Base-by-base conservation (phyloP, 2,888 invertebrate species). In the Nudaria mundana region DNA sequence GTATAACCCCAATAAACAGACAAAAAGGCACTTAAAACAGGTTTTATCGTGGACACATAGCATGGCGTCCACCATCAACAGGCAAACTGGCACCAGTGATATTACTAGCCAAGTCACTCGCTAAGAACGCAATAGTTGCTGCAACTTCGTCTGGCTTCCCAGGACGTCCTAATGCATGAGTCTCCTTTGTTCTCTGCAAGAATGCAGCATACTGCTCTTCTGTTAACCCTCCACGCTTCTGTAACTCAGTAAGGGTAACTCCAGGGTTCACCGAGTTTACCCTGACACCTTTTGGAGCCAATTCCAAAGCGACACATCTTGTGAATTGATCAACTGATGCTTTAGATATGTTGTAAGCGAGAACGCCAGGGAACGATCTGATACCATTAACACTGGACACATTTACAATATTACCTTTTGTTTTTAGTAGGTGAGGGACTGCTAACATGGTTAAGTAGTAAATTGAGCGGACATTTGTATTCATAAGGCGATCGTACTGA, bases 241-340 rank as follows among this genome's bases (percentile, higher is more conserved):
- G 98, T 20, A 98, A 76, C 74, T 97, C 94, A 0, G 98, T 98
- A 1, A 95, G 75, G 10, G 95, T 94, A 0, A 98, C 98, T 34
- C 98, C 97, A 10, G 98, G 98, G 80, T 97, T 97, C 0, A 98
- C 97, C 53, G 94, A 92, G 78, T 98, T 98, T 0, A 97, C 97
- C 44, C 98, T 87, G 0, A 98, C 96, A 45, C 94, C 93, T 77
- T 95, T 94, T 0, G 91, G 66, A 11, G 95, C 96, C 36, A 97
- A 75, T 67, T 97, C 98, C 41, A 99, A 81, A 3, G 99, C 98
- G 2, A 94, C 91, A 77, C 98, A 98, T 60, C 95, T 91, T 0
- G 99, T 99, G 53, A 99, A 93, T 74, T 98, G 98, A 80, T 99
- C 99, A 0, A 99, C 90, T 1, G 98, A 95, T 23, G 97, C 92